Evolutionary conservation across 2,888 invertebrate species (phyloP), one percentile per base, ranked within the genome.

Genomic region (Stenichneumon culpator): DNA sequence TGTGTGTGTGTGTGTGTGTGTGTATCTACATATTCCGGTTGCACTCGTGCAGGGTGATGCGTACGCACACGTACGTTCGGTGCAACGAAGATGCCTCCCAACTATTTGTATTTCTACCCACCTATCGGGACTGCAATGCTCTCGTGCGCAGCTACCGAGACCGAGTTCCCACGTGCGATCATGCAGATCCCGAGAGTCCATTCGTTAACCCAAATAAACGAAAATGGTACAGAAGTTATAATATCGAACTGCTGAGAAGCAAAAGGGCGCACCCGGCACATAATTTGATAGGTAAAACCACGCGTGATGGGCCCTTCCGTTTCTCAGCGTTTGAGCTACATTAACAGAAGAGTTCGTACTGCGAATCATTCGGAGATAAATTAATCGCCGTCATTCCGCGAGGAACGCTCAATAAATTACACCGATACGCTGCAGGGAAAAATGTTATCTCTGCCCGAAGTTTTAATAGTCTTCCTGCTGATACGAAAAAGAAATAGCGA

Each of bases 141-240:
- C 19, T 39, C 57, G 60, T 74, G 60, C 16, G 73, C 69, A 57
- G 39, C 25, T 44, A 68, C 78, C 57, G 68, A 57, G 78, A 78
- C 78, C 68, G 69, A 78, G 69, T 69, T 78, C 78, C 78, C 69
- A 69, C 68, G 78, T 78, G 73, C 32, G 14, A n/a, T 65, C 36
- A 39, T 36, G 11, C 65, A 6, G 36, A 32, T 19, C 65, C 32
- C 65, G 36, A 32, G 65, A 39, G 65, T 39, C 3, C 39, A 6
- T 3, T 25, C n/a, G 65, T 39, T n/a, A n/a, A 39, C 39, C 28
- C 32, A 36, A 65, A 36, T 36, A 9, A 65, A 39, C 9, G 36
- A 25, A 65, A 32, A n/a, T 6, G n/a, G 25, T 60, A 60, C 14
- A 28, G 60, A 16, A 25, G 7, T n/a, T 52, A 52, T n/a, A 19